Percentiles rank a stretch among this genome's conserved stretches.
Evolutionary conservation across 2,888 invertebrate genomes (phyloP).

Genomic region (Drosophila recens): DNA sequence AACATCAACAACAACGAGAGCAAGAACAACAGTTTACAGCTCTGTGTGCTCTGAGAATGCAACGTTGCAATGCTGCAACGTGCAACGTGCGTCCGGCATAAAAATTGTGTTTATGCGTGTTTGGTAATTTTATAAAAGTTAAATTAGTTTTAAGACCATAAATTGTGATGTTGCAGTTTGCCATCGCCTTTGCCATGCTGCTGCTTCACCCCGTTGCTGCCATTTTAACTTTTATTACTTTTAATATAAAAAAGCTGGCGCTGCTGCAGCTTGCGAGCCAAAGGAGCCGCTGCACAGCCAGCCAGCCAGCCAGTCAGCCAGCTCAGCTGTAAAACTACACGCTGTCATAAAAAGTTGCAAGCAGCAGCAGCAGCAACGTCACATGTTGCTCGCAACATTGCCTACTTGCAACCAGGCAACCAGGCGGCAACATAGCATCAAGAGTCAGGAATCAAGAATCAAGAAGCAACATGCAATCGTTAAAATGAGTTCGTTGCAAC

Average conservation of each 20-base stretch:
- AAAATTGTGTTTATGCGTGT: slow-evolving; percentile 82
- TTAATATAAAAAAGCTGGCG: slow-evolving; percentile 77
- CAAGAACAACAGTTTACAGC: slow-evolving; percentile 74
- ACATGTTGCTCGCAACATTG: slow-evolving; percentile 61
- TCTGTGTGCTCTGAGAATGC: slow-evolving; percentile 44
- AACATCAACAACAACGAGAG: slow-evolving; percentile 29
- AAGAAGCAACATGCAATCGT: slow-evolving; percentile 65
- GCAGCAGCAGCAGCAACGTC: slow-evolving; percentile 48
- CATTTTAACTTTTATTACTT: slow-evolving; percentile 81
- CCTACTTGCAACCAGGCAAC: slow-evolving; percentile 26
- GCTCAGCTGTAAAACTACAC: slow-evolving; percentile 77
- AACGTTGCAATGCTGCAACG: slow-evolving; percentile 61
- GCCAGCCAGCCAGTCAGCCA: slow-evolving; percentile 11
- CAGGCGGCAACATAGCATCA: slow-evolving; percentile 45
- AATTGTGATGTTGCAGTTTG: slow-evolving; percentile 60
- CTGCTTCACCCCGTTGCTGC: slow-evolving; percentile 32
- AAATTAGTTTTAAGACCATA: slow-evolving; percentile 82
- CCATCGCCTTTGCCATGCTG: background rate
- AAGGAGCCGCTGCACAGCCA: slow-evolving; percentile 46
- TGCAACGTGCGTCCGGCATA: slow-evolving; percentile 79
- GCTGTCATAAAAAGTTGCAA: slow-evolving; percentile 76
- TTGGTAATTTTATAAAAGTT: slow-evolving; percentile 82
- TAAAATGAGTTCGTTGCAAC: slow-evolving; percentile 52
- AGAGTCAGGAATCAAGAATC: slow-evolving; percentile 12
- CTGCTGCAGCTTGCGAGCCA: slow-evolving; percentile 36